These are phyloP conservation scores for Bujurquina vittata DNA, from an alignment of 2,113 vertebrate species.

Conservation along the genomic window DNA sequence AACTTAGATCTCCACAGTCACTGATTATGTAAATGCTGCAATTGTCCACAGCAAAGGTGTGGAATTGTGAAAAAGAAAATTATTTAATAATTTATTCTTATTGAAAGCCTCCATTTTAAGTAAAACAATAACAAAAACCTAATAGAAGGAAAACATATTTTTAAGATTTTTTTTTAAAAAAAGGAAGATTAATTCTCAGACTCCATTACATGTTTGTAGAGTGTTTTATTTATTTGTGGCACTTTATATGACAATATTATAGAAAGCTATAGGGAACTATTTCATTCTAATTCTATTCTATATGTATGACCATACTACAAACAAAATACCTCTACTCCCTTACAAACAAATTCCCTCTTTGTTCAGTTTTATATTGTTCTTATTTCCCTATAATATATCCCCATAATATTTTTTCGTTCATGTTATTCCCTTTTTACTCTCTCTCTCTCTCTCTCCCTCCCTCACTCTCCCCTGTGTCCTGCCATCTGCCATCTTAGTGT, in stretches of 20 bases:
- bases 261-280: not conserved
- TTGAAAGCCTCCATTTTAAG: not conserved
- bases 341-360: not conserved
- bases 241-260: conserved; percentile 11
- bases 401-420: not conserved
- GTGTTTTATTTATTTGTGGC: conserved; percentile 28
- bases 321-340: not conserved
- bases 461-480: too few species aligned
- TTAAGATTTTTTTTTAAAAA: not conserved
- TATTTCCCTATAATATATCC: not conserved
- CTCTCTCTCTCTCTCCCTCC: not conserved
- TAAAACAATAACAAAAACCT: not conserved
- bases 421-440: not conserved
- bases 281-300: conserved; percentile 14
- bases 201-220: not conserved
- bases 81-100: not conserved
- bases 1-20: too few species aligned
- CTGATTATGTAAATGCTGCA: too few species aligned
- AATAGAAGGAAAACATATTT: not conserved
- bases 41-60: too few species aligned
- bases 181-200: not conserved
- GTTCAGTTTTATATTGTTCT: not conserved
- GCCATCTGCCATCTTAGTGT: conserved; percentile 57
- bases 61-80: too few species aligned
- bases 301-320: not conserved